Evolutionary conservation across 2,113 vertebrate genomes (phyloP), one percentile per base, ranked within the genome.

Genomic region (Morone chrysops): DNA sequence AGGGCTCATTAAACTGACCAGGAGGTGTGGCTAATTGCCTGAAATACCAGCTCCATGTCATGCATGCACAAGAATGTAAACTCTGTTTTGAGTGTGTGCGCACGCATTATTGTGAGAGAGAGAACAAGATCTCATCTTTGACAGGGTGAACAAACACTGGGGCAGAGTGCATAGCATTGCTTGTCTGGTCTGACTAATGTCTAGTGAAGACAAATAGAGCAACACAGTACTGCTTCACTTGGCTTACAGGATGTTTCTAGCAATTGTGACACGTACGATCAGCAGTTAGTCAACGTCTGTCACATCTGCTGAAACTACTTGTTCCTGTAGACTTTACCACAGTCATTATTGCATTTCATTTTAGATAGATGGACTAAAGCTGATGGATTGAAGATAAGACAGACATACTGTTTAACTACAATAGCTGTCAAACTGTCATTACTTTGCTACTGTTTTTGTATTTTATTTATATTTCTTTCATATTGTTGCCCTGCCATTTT

Each of bases 21-120:
- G 70, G 56, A 67, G 57, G 78, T 14, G 73, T 70, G 68, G 57
- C 79, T 70, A 25, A 79, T 86, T 75, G 59, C 54, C 67, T 60
- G 48, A 88, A 84, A 89, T 83, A 86, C 77, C 88, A 61, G 36
- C 71, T 82, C 43, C 83, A 81, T 87, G 74, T 92, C 83, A 83
- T 78, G 84, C 80, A 71, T 87, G 74, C 88, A 69, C 50, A 87
- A 78, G 86, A 90, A 93, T 92, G 89, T 89, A 86, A 90, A 90
- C 84, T 79, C n/a, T 70, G 60, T 57, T 65, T 31, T 61, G 48
- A 67, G 50, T 57, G 50, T 45, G 59, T 38, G 16, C 4, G 53
- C 14, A 5, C 3, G 20, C 11, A 14, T 17, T 45, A 3, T n/a
- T 36, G 45, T 6, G 57, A 48, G 61, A 6, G 56, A 81, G 43